These are phyloP conservation scores for Maniola hyperantus DNA, from an alignment of 2,888 invertebrate genomes.

Conservation along the genomic window DNA sequence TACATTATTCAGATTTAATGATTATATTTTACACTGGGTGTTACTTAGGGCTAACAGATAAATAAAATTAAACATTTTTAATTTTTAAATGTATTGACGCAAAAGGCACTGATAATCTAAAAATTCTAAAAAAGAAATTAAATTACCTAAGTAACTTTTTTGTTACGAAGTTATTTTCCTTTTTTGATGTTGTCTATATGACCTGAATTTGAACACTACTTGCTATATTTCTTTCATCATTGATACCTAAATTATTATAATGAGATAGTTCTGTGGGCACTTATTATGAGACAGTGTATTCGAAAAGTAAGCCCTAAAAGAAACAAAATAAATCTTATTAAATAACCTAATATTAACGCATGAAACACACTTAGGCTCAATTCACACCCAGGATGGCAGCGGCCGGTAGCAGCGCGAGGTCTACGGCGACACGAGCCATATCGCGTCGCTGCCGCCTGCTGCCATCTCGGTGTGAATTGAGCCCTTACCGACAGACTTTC, in stretches of 20 bases:
- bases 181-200: neutral
- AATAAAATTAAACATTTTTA: neutral
- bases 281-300: constrained; percentile 16
- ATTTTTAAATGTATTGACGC: neutral
- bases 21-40: constrained; percentile 3
- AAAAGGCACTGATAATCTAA: constrained; percentile 12
- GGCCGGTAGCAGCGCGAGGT: no score
- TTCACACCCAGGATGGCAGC: no score
- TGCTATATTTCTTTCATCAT: no score
- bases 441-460: no score
- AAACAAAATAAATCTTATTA: constrained; percentile 22
- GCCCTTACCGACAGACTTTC: constrained; percentile 21
- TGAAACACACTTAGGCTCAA: constrained; percentile 17
- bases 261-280: neutral
- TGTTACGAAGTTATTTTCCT: neutral
- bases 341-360: constrained; percentile 25
- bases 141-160: neutral
- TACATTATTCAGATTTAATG: neutral
- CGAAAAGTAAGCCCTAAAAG: constrained; percentile 13
- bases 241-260: no score
- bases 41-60: neutral
- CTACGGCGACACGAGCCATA: no score
- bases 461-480: no score
- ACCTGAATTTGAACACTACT: no score
- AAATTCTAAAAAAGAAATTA: neutral